These are phyloP conservation scores for Oscheius sp. DNA, from an alignment of 2,888 invertebrate genomes.

Conservation along the genomic window DNA sequence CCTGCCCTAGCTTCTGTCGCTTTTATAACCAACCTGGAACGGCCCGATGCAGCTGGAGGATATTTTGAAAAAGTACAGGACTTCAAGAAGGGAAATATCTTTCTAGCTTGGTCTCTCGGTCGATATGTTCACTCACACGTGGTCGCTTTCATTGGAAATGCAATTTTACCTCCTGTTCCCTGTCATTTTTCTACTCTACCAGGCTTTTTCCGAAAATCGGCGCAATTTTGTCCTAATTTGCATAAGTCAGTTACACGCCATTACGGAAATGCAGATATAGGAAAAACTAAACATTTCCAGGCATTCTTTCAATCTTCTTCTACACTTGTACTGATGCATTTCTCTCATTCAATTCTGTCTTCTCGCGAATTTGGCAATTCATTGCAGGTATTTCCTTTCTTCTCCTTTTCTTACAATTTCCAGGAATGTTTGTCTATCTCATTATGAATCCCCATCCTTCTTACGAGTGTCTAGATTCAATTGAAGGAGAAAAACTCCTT, in stretches of 20 bases:
- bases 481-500: not conserved
- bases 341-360: slow-evolving; percentile 15
- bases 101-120: slow-evolving; percentile 8
- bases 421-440: not conserved
- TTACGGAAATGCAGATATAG: too few species aligned
- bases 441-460: not conserved
- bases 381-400: slow-evolving; percentile 2
- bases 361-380: slow-evolving; percentile 18
- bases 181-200: slow-evolving; percentile 5
- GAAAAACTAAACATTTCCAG: not conserved
- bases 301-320: not conserved
- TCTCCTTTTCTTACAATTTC: not conserved
- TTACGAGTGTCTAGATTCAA: not conserved
- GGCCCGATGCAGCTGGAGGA: not conserved
- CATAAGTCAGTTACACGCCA: not conserved
- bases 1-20: not conserved
- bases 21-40: slow-evolving; percentile 8
- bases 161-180: slow-evolving; percentile 15
- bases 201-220: not conserved
- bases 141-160: slow-evolving; percentile 17
- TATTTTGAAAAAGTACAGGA: slow-evolving; percentile 8
- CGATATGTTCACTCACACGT: slow-evolving; percentile 23
- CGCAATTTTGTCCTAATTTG: not conserved
- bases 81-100: not conserved
- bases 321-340: not conserved